phyloP scores from a whole-genome alignment of 1,140 invertebrate species.

The Coptotermes formosanus region DNA sequence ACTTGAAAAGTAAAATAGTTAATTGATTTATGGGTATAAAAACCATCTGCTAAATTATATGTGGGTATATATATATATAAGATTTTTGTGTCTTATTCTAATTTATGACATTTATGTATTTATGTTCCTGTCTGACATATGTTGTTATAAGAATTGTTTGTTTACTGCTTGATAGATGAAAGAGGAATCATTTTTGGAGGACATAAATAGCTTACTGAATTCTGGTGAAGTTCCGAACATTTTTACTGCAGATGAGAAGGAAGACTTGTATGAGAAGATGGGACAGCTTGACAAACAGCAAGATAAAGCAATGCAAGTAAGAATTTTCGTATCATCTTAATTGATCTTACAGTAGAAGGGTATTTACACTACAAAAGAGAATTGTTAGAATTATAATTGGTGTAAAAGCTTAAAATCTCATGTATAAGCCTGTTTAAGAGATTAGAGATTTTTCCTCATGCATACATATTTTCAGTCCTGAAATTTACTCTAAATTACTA shows the following conservation, averaged over 20 bases:
- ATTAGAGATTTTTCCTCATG: no score
- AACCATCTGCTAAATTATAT: no score
- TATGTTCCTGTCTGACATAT: background rate
- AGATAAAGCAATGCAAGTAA: constrained; percentile 77
- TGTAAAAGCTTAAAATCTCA: background rate
- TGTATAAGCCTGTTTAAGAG: background rate
- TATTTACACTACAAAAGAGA: constrained; percentile 13
- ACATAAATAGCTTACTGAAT: constrained; percentile 91
- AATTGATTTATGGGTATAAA: no score
- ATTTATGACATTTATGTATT: no score
- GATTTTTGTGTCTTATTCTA: no score
- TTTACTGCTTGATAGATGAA: constrained; percentile 66
- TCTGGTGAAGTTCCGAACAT: constrained; percentile 93
- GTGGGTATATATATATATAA: no score
- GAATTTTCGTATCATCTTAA: background rate
- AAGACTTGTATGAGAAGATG: constrained; percentile 94
- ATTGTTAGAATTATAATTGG: background rate
- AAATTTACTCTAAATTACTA: no score
- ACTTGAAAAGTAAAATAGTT: no score
- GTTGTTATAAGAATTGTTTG: background rate
- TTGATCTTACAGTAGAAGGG: background rate
- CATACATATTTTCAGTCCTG: no score
- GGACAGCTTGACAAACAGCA: constrained; percentile 82
- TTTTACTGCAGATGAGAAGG: constrained; percentile 84
- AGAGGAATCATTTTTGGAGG: constrained; percentile 90